Conservation (phyloP, 2,888 invertebrate genomes). For the Steinernema hermaphroditum region DNA sequence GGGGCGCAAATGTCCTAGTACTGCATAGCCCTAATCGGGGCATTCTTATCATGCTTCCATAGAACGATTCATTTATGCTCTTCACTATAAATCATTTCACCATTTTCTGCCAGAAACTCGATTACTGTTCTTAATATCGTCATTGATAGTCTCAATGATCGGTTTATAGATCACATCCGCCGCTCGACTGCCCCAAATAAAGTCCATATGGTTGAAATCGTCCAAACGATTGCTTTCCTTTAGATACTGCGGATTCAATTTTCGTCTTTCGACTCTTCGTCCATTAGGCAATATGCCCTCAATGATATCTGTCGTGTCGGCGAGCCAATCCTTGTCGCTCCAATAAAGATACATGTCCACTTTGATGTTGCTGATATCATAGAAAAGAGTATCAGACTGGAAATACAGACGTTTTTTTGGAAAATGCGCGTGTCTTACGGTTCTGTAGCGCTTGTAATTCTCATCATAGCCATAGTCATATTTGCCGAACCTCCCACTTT, state of each 20-base stretch:
- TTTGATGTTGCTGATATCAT: slow-evolving; percentile 1
- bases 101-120: no score
- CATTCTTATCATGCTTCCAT: no score
- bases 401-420: no score
- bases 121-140: neutral
- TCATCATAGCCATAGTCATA: slow-evolving; percentile 33
- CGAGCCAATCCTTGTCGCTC: slow-evolving; percentile 53
- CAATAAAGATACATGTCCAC: slow-evolving; percentile 39
- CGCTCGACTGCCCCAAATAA: slow-evolving; percentile 35
- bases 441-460: no score
- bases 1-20: no score
- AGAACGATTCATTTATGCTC: no score
- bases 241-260: no score
- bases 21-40: no score
- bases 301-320: slow-evolving; percentile 49
- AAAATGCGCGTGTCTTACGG: no score
- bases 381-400: neutral
- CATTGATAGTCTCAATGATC: slow-evolving; percentile 32
- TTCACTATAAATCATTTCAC: no score
- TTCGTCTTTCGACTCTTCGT: no score
- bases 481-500: slow-evolving; percentile 12
- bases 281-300: no score
- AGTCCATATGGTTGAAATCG: slow-evolving; percentile 42
- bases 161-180: slow-evolving; percentile 31
- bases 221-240: slow-evolving; percentile 29